Evolutionary conservation across 2,113 vertebrate species (phyloP).

Genomic region (Lathamus discolor): DNA sequence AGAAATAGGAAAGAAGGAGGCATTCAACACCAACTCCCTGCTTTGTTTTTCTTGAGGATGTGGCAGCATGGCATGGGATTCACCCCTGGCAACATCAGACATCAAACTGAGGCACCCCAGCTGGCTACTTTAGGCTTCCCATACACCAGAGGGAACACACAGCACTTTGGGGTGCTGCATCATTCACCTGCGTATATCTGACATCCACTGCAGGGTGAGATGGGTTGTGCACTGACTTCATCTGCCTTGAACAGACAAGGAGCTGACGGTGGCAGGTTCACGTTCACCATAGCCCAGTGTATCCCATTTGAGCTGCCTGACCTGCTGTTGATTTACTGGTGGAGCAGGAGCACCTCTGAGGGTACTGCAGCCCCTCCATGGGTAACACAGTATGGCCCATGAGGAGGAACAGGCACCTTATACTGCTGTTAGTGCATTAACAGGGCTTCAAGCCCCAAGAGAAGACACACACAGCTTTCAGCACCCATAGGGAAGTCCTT

Average conservation of each 20-base stretch:
- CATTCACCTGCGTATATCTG: background rate
- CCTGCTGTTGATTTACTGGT: background rate
- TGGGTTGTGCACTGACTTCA: background rate
- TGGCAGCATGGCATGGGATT: background rate
- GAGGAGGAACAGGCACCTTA: background rate
- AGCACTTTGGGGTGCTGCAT: background rate
- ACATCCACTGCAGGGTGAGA: background rate
- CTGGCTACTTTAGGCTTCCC: background rate
- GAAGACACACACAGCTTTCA: background rate
- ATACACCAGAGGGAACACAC: background rate
- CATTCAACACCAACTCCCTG: background rate
- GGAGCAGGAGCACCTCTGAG: background rate
- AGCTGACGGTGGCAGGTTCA: background rate
- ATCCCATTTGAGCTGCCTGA: rapidly evolving
- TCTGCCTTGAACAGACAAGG: rapidly evolving
- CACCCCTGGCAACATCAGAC: background rate
- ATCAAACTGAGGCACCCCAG: background rate
- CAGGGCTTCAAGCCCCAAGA: background rate
- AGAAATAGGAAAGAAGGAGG: background rate
- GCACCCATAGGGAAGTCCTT: background rate
- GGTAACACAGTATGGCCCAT: rapidly evolving
- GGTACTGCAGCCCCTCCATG: background rate
- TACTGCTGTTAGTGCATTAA: background rate
- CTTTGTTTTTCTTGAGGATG: background rate
- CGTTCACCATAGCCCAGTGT: rapidly evolving